Conservation (phyloP, 2,113 vertebrate species). For the Nannospalax galili region DNA sequence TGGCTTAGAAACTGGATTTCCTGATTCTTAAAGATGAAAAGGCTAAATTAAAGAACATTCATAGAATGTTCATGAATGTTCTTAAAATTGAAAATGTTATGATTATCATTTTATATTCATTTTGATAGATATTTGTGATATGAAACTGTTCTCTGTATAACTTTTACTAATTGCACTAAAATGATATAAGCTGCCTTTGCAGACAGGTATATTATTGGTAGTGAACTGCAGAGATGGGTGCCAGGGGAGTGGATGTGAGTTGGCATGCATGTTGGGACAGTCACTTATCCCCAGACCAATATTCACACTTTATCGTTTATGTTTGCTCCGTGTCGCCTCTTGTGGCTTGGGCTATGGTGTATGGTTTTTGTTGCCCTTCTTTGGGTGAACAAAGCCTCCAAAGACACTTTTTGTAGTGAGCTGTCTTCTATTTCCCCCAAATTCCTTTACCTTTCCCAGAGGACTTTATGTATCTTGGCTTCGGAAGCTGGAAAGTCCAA, state of each 20-base stretch:
- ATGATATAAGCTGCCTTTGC: not conserved
- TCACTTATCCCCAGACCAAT: not conserved
- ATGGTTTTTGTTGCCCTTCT: not conserved
- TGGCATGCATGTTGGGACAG: no score
- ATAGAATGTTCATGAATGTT: not conserved
- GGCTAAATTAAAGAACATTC: not conserved
- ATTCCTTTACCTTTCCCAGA: not conserved
- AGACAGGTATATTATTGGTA: not conserved
- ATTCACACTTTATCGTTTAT: not conserved
- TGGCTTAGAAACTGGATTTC: not conserved
- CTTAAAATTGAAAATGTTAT: not conserved
- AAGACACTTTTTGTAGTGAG: not conserved
- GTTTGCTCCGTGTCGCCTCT: not conserved
- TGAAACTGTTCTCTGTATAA: not conserved
- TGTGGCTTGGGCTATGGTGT: not conserved
- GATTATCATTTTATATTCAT: not conserved
- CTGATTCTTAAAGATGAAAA: conserved; percentile 1
- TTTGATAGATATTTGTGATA: not conserved
- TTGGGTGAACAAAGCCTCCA: not conserved
- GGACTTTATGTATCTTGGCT: not conserved
- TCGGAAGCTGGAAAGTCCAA: not conserved
- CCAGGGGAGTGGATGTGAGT: not conserved
- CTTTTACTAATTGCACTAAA: not conserved
- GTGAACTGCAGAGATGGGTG: no score
- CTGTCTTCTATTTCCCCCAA: not conserved